Base-by-base conservation (phyloP, 2,888 invertebrate genomes). In the Colletes collaris region DNA sequence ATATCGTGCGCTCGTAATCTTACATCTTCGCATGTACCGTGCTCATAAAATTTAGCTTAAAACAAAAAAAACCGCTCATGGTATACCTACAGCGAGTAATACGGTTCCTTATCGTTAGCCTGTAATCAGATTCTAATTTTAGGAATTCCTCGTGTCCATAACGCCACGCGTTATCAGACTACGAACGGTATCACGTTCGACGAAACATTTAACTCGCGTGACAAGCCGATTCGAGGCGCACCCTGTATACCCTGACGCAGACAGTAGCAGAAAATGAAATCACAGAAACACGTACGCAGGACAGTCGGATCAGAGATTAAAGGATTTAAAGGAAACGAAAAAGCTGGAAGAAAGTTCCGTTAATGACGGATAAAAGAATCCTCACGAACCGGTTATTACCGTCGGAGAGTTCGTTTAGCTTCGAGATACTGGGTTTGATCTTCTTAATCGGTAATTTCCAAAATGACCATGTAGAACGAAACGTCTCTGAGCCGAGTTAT, bases 291-390 rank as follows among this genome's bases (percentile, higher is more conserved):
- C 80, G 75, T 75, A 69, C 64, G 55, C 63, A 16, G 64, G 74
- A 67, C 71, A 59, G 69, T 37, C 55, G 75, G 85, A 87, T 88
- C 86, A 87, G 84, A 87, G 86, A 89, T 88, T 85, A 81, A 86
- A 82, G 80, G 80, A 81, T 84, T 81, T 79, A 71, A 81, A 66
- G 70, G 73, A 16, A 72, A 66, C 55, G 75, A 66, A 69, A 85
- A 67, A 76, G 62, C 64, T 72, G 40, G 35, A 70, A 63, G 63
- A 56, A 79, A 72, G 58, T 72, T 69, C 58, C 66, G 67, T 60
- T 77, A 72, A 85, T 75, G 78, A 74, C 63, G 67, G 67, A 49
- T 49, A 79, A 72, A 69, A 69, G 69, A 65, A 52, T 76, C 76
- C 60, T 56, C 63, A 49, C 55, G 63, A 46, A 72, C 53, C 27